phyloP scores from a whole-genome alignment of 2,797 vertebrate species.

The Oreochromis mossambicus region DNA sequence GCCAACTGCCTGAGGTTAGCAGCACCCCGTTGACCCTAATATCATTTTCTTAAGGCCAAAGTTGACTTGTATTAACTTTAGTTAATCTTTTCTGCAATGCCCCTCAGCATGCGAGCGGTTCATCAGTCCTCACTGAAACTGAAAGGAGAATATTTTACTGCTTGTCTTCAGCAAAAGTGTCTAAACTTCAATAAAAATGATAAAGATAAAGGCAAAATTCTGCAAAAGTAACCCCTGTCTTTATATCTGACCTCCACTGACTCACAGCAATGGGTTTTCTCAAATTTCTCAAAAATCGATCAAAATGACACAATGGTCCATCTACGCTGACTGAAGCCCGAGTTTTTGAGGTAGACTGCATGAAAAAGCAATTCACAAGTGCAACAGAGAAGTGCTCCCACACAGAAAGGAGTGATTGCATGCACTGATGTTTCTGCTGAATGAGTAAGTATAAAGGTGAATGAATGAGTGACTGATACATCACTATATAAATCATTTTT shows the following conservation, averaged over 20 bases:
- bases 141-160: not conserved
- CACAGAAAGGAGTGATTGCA: not conserved
- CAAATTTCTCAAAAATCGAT: not conserved
- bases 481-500: not conserved
- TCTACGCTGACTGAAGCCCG: not conserved
- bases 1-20: not conserved
- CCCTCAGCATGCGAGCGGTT: fast-evolving
- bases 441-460: not conserved
- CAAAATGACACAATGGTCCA: not conserved
- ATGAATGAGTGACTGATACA: not conserved
- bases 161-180: not conserved
- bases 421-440: not conserved
- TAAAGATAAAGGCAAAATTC: not conserved
- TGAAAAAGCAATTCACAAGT: not conserved
- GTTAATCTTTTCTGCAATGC: not conserved
- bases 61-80: not conserved
- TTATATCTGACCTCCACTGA: not conserved
- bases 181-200: not conserved
- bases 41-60: not conserved
- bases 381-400: not conserved
- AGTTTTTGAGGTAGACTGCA: not conserved
- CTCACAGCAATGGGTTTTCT: not conserved
- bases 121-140: not conserved
- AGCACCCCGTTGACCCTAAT: not conserved
- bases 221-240: not conserved